Base-by-base conservation (phyloP, 1,140 invertebrate species). In the Drosophila mojavensis region DNA sequence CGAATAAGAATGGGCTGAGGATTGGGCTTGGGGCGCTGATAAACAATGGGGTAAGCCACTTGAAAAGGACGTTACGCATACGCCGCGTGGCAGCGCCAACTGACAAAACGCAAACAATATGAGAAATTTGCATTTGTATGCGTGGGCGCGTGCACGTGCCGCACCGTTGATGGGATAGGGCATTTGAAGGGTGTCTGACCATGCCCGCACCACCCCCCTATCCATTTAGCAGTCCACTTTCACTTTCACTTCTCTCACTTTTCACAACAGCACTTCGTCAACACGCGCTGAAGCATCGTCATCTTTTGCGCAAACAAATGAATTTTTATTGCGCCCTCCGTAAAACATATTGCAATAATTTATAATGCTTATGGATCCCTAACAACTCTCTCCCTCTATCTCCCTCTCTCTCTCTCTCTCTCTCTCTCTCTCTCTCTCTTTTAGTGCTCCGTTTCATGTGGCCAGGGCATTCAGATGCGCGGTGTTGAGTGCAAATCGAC, bases 371-470 rank as follows among this genome's bases (percentile, higher is more conserved):
- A 78, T 51, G 72, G 15, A 47, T 51, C 10, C 39, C 26, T 47
- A 17, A 11, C 17, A 47, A 20, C 36, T 15, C 10, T 24, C 45
- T 28, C 36, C 39, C 10, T 20, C 43, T 48, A 28, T 30, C 2
- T 33, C 30, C 33, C 36, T 43, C 10, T 20, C 39, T 50, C 28
- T n/a, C 1, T 41, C 36, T 43, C 13, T 24, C 39, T 41, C 24
- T n/a, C 2, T 7, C n/a, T n/a, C n/a, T 33, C 26, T 45, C 30
- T 75, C 13, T 28, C 11, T 43, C n/a, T 1, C 17, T 24, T 1
- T 24, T 92, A 98, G 97, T 98, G 97, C 90, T 97, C 97, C n/a
- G 95, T 95, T 7, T 95, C 95, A 2, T 98, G 97, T 85, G 97
- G 97, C 4, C 95, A 94, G 91, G 97, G 97, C 0, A 93, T 96